Evolutionary conservation across 2,113 vertebrate species (phyloP).

Genomic region (Phalacrocorax carbo): DNA sequence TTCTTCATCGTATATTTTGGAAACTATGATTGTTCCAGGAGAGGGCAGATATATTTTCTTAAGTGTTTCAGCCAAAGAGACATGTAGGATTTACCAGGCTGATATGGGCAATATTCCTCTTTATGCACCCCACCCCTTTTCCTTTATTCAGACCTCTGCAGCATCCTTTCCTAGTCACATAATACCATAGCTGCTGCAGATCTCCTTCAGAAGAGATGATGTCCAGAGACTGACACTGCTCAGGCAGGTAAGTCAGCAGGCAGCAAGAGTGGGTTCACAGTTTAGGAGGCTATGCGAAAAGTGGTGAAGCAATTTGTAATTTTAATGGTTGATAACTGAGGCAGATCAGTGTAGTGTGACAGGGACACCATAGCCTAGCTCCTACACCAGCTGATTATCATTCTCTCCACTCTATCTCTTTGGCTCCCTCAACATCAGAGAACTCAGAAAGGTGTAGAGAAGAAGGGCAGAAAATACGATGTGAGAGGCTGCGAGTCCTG

Average conservation of each 20-base stretch:
- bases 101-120: background rate
- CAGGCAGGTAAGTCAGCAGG: background rate
- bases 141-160: background rate
- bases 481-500: background rate
- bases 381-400: background rate
- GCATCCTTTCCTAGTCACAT: background rate
- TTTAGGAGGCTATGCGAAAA: background rate
- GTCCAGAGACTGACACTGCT: background rate
- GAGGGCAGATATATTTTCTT: background rate
- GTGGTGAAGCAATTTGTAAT: background rate
- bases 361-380: background rate
- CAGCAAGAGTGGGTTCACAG: background rate
- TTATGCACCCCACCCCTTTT: background rate
- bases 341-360: background rate
- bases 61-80: background rate
- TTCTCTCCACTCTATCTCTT: background rate
- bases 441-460: conserved; percentile 17
- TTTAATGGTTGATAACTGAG: background rate
- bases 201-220: background rate
- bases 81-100: background rate
- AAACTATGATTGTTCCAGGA: background rate
- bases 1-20: background rate
- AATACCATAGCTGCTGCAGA: background rate
- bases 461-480: conserved; percentile 19
- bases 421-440: background rate